A percentile compares a stretch with the other conserved stretches of the same genome.
Evolutionary conservation across 2,797 vertebrate genomes (phyloP).

Genomic region (Cyprinella venusta): DNA sequence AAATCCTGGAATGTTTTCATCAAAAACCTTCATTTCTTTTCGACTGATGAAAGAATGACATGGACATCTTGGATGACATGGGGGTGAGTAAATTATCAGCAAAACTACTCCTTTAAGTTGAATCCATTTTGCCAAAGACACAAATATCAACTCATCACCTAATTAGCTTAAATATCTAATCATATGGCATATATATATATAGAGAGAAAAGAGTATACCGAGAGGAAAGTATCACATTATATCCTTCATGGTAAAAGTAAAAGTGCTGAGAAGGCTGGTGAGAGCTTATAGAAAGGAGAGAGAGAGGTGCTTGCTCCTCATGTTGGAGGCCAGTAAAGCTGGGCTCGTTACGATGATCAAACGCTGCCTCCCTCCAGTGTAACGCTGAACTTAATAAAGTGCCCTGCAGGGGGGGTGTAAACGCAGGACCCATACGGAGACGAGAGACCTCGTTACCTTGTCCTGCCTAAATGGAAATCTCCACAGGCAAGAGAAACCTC

Average conservation of each 20-base stretch:
- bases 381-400: slow-evolving; percentile 78
- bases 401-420: slow-evolving; percentile 73
- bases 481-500: slow-evolving; percentile 46
- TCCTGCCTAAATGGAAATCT: slow-evolving; percentile 68
- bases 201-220: neutral
- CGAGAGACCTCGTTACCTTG: slow-evolving; percentile 71
- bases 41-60: too few relatives aligned
- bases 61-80: too few relatives aligned
- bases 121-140: neutral
- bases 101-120: too few relatives aligned
- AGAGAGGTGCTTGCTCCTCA: slow-evolving; percentile 73
- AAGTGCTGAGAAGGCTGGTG: slow-evolving; percentile 19
- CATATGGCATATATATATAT: neutral
- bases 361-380: slow-evolving; percentile 68
- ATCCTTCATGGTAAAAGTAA: neutral
- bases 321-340: slow-evolving; percentile 70
- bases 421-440: slow-evolving; percentile 57
- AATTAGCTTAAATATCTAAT: neutral
- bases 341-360: slow-evolving; percentile 81
- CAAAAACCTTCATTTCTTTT: too few relatives aligned
- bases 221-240: neutral
- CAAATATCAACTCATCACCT: neutral
- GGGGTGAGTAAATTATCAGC: too few relatives aligned
- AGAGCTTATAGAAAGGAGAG: slow-evolving; percentile 17
- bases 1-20: too few relatives aligned